Evolutionary conservation across 2,797 vertebrate species (phyloP).

Genomic region (Vipera latastei): DNA sequence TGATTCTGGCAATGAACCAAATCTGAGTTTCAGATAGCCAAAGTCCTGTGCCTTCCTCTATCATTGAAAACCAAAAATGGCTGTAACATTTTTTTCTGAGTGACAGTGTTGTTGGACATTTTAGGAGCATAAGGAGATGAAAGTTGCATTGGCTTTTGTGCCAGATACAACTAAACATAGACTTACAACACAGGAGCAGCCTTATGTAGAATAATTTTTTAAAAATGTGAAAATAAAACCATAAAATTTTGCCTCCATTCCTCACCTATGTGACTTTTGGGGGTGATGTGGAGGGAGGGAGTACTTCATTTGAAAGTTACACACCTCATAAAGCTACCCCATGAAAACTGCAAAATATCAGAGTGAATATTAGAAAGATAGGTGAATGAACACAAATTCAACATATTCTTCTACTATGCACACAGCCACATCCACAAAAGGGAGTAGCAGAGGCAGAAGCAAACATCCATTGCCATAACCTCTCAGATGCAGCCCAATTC

Average conservation of each 20-base stretch:
- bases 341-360: background rate
- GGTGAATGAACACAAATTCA: background rate
- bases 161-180: background rate
- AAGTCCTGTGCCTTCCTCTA: background rate
- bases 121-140: background rate
- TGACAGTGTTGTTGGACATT: background rate
- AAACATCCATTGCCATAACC: background rate
- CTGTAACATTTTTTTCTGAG: background rate
- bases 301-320: background rate
- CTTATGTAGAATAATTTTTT: background rate
- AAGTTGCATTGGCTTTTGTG: background rate
- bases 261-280: background rate
- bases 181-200: background rate
- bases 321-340: background rate
- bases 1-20: background rate
- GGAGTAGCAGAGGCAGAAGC: background rate
- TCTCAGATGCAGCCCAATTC: background rate
- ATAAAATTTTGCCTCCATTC: background rate
- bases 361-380: background rate
- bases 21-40: background rate
- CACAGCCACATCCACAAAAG: background rate
- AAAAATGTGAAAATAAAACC: background rate
- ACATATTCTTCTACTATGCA: background rate
- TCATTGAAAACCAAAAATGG: background rate
- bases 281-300: background rate